Percentiles rank a stretch among this genome's conserved stretches.
Evolutionary conservation across 2,797 vertebrate genomes (phyloP).

Genomic region (Tiaroga cobitis): DNA sequence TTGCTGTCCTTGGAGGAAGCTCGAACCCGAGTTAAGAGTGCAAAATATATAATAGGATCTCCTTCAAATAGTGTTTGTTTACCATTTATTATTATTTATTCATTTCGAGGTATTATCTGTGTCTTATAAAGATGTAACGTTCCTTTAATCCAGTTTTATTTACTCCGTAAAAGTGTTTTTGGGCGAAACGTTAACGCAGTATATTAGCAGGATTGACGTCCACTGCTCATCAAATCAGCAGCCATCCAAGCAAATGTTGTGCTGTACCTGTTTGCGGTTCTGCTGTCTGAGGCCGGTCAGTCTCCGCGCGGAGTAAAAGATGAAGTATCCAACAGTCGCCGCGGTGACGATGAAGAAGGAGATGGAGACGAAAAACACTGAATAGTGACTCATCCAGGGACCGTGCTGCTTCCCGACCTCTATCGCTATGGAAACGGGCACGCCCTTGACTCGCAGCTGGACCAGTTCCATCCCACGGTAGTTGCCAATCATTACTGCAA

Average conservation of each 20-base stretch:
- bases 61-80: not conserved
- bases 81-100: not conserved
- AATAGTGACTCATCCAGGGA: constrained; percentile 84
- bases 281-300: constrained; percentile 65
- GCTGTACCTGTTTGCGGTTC: constrained; percentile 49
- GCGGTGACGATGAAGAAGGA: constrained; percentile 87
- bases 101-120: not conserved
- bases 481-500: constrained; percentile 86
- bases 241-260: not conserved
- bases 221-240: not conserved
- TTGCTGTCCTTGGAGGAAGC: too few relatives aligned
- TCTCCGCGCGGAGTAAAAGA: constrained; percentile 85
- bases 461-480: constrained; percentile 80
- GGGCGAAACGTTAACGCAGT: not conserved
- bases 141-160: not conserved
- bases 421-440: constrained; percentile 81
- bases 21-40: too few relatives aligned
- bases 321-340: constrained; percentile 85
- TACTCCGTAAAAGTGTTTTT: not conserved
- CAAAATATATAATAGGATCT: not conserved
- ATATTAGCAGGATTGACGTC: not conserved
- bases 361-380: constrained; percentile 86
- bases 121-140: not conserved
- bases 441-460: constrained; percentile 65
- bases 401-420: constrained; percentile 83